Base-by-base conservation (phyloP, 2,113 vertebrate species). In the Xyliphius kryptos region DNA sequence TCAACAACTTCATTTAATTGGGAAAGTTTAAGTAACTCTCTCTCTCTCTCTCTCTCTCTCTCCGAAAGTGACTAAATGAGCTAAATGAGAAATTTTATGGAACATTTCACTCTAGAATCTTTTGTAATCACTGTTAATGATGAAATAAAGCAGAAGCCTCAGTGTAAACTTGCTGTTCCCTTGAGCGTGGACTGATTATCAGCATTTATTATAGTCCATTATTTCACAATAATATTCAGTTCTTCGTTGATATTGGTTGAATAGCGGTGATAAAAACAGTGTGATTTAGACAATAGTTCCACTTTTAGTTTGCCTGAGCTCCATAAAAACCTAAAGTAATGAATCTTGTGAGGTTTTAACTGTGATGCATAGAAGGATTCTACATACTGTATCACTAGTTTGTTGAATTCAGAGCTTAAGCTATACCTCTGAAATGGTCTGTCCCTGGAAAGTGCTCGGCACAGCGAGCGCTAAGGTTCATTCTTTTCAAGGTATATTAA, bases 11-110 rank as follows among this genome's bases (percentile, higher is more conserved):
- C n/a, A n/a, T n/a, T n/a, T n/a, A n/a, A n/a, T n/a, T n/a, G n/a
- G n/a, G n/a, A n/a, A n/a, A n/a, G n/a, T 36, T n/a, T n/a, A n/a
- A n/a, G n/a, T n/a, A n/a, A n/a, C n/a, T n/a, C n/a, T n/a, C n/a
- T n/a, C n/a, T n/a, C 52, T 37, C 22, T 36, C 52, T 6, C 52
- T 55, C 32, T 37, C 32, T 12, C n/a, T 17, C 32, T 55, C 15
- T 55, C n/a, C 13, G 3, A 21, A 40, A 41, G 7, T 6, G 12
- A 7, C 54, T 56, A 43, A 21, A 56, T 56, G 55, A 37, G 32
- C 53, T 55, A 19, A 55, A 55, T 38, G n/a, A 57, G 55, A 44
- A 57, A 57, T 57, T 57, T 57, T 10, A 57, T 43, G 55, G 55
- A 43, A 57, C 40, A 57, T 57, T 57, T 22, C 40, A 43, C 55